phyloP scores from a whole-genome alignment of 2,888 invertebrate genomes.

The Vanessa cardui region DNA sequence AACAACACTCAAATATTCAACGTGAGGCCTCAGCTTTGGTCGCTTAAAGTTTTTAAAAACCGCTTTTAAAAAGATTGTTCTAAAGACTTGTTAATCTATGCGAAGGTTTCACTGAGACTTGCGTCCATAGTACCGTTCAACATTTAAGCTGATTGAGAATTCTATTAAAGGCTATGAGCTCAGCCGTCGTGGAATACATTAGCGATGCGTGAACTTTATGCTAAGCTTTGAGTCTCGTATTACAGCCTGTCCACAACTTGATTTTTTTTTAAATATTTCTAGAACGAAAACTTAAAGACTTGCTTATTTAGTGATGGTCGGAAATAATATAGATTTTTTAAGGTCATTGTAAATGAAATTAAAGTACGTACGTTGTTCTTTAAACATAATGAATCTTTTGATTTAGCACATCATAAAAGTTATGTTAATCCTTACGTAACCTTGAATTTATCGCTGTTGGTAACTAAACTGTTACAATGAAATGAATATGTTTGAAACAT shows the following conservation, averaged over 20 bases:
- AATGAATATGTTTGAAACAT: no score
- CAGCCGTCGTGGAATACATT: conserved; percentile 79
- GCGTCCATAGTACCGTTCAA: conserved; percentile 50
- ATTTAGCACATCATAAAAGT: not conserved
- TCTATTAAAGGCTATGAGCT: conserved; percentile 79
- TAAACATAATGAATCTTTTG: not conserved
- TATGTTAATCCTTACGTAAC: not conserved
- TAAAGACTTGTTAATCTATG: conserved; percentile 33
- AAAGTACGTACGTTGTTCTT: not conserved
- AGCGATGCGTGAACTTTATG: conserved; percentile 73
- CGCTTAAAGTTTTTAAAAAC: not conserved
- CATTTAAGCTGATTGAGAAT: conserved; percentile 69
- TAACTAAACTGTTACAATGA: no score
- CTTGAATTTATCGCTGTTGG: not conserved
- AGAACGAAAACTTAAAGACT: not conserved
- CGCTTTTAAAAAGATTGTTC: conserved; percentile 14
- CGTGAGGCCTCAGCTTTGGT: no score
- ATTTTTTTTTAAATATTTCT: conserved; percentile 13
- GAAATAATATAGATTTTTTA: not conserved
- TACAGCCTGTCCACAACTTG: conserved; percentile 22
- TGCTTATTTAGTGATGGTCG: not conserved
- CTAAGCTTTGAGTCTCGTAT: conserved; percentile 56
- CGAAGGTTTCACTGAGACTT: conserved; percentile 34
- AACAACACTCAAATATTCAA: no score
- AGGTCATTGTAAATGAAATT: not conserved